These are phyloP conservation scores for Chiloscyllium plagiosum DNA, from an alignment of 2,113 vertebrate genomes.

Conservation along the genomic window DNA sequence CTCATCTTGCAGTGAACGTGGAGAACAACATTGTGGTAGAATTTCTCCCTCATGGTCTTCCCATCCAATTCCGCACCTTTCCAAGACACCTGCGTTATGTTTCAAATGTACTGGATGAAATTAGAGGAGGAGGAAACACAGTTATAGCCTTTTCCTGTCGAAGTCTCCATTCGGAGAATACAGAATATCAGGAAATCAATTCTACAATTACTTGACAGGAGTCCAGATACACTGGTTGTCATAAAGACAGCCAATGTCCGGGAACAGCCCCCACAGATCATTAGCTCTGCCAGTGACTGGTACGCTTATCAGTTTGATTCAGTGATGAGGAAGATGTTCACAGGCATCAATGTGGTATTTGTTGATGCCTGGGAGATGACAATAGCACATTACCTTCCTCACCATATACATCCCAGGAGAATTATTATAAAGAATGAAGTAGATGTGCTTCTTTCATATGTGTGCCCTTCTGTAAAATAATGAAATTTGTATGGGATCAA, in stretches of 20 bases:
- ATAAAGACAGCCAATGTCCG: too few species aligned
- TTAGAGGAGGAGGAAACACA: conserved; percentile 76
- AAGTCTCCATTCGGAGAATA: conserved; percentile 80
- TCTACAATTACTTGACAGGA: too few species aligned
- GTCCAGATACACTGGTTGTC: too few species aligned
- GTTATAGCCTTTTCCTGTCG: conserved; percentile 71
- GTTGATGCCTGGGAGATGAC: too few species aligned
- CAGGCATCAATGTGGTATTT: too few species aligned
- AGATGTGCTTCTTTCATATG: conserved; percentile 40
- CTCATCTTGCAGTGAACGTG: conserved; percentile 81
- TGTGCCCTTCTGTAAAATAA: conserved; percentile 59
- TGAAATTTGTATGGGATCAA: background rate
- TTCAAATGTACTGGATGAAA: conserved; percentile 79
- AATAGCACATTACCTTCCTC: too few species aligned
- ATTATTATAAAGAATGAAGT: too few species aligned
- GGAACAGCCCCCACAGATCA: too few species aligned
- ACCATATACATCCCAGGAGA: too few species aligned
- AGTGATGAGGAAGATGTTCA: too few species aligned
- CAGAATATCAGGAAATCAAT: conserved; percentile 75
- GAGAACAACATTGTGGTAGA: conserved; percentile 74
- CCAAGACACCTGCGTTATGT: conserved; percentile 79
- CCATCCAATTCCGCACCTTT: conserved; percentile 82
- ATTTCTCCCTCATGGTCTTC: conserved; percentile 87
- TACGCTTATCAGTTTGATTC: too few species aligned
- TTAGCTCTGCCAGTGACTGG: too few species aligned